These are phyloP conservation scores for Neomonachus schauinslandi DNA, from an alignment of 2,113 vertebrate genomes.

Conservation along the genomic window DNA sequence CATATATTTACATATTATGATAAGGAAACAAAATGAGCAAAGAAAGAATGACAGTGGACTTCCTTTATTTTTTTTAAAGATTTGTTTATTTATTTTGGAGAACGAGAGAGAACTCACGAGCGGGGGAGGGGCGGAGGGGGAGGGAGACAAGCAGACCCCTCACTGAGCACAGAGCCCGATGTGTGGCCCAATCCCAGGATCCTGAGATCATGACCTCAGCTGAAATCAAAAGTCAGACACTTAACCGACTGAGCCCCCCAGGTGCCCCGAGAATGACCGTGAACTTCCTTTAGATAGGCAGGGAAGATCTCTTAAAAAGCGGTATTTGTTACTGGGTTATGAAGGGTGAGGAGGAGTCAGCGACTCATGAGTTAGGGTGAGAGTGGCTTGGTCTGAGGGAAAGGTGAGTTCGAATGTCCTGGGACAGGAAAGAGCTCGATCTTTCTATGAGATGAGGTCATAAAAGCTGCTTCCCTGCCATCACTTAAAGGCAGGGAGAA, in stretches of 20 bases:
- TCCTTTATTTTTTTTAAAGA: background rate
- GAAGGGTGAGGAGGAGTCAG: background rate
- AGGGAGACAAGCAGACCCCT: background rate
- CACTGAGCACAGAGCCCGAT: background rate
- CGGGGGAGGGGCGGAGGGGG: background rate
- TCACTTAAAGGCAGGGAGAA: background rate
- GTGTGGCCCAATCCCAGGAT: no score
- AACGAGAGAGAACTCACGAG: background rate
- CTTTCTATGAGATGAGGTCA: background rate
- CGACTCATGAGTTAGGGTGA: background rate
- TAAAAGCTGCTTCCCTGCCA: background rate
- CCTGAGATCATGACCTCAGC: background rate
- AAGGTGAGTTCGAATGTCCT: background rate
- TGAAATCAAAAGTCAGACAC: background rate
- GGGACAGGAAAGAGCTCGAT: background rate
- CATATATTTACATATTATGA: background rate
- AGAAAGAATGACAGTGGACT: background rate
- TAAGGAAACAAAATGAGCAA: background rate
- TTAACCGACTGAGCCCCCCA: background rate
- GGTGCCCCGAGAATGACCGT: background rate
- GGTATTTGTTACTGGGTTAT: background rate
- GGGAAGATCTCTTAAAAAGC: background rate
- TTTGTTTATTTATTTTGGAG: background rate
- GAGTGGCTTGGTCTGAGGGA: background rate
- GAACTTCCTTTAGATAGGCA: background rate